A percentile compares a stretch with the other conserved stretches of the same genome.
Conservation (phyloP, 2,113 vertebrate genomes). For the Saccopteryx bilineata region DNA sequence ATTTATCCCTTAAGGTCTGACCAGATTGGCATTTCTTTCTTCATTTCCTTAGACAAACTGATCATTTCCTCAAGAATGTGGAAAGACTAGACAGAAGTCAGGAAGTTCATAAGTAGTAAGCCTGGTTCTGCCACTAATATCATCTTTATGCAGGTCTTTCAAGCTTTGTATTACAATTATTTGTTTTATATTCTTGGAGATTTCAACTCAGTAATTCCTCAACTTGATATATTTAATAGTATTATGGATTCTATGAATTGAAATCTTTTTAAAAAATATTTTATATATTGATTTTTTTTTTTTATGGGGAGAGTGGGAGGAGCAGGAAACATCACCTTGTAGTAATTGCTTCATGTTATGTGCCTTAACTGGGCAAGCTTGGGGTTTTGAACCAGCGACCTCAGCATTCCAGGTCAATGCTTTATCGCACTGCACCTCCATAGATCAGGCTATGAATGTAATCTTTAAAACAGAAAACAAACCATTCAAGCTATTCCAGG, state of each 20-base stretch:
- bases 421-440: no score
- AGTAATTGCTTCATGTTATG: no score
- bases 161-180: not conserved
- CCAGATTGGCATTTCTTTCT: slow-evolving; percentile 9
- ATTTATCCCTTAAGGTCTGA: not conserved
- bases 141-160: no score
- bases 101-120: no score
- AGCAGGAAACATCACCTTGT: no score
- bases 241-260: not conserved
- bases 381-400: no score
- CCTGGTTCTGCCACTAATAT: no score
- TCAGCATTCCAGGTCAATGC: no score
- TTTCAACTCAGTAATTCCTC: not conserved
- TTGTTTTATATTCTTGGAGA: slow-evolving; percentile 52
- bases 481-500: not conserved
- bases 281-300: no score
- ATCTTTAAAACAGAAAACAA: slow-evolving; percentile 26
- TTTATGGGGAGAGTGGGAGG: no score
- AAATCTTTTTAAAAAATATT: not conserved
- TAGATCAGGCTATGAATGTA: not conserved
- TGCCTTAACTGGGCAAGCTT: no score
- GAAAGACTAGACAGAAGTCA: not conserved
- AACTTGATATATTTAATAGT: not conserved
- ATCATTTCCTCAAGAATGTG: not conserved
- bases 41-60: not conserved